These are phyloP conservation scores for Ceriagrion tenellum DNA, from an alignment of 2,888 invertebrate species.

Conservation along the genomic window DNA sequence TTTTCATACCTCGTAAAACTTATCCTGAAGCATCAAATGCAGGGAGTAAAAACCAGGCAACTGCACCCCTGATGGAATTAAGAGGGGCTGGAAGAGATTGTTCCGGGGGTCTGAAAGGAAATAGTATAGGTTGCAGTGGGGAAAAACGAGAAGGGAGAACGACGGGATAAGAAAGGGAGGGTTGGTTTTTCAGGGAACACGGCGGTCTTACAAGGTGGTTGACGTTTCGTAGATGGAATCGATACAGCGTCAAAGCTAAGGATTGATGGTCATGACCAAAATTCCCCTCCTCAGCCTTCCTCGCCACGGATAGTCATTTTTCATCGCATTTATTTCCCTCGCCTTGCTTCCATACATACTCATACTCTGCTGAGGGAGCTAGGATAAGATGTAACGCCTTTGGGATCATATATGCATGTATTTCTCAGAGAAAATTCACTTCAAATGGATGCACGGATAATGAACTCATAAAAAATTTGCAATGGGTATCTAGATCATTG, in stretches of 20 bases:
- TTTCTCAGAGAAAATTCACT: too few species aligned
- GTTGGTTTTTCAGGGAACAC: background rate
- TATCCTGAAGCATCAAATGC: background rate
- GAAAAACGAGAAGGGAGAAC: background rate
- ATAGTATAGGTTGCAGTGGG: background rate
- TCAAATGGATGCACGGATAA: too few species aligned
- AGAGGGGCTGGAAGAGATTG: background rate
- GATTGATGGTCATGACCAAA: slow-evolving; percentile 58
- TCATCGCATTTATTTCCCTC: slow-evolving; percentile 54
- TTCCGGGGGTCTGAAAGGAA: background rate
- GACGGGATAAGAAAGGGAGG: background rate
- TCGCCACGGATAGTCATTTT: slow-evolving; percentile 41
- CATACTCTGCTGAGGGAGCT: background rate
- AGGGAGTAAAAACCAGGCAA: background rate
- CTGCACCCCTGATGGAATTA: slow-evolving; percentile 14
- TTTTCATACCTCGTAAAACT: background rate
- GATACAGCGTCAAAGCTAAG: slow-evolving; percentile 63
- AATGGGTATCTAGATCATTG: too few species aligned
- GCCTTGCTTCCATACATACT: slow-evolving; percentile 25
- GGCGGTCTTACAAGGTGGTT: slow-evolving; percentile 39
- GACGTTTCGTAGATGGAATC: slow-evolving; percentile 55
- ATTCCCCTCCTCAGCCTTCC: background rate
- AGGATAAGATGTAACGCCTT: background rate
- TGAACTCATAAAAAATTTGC: too few species aligned
- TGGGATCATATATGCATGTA: background rate